Conservation (phyloP, 2,888 invertebrate genomes). For the Lacanobia oleracea region DNA sequence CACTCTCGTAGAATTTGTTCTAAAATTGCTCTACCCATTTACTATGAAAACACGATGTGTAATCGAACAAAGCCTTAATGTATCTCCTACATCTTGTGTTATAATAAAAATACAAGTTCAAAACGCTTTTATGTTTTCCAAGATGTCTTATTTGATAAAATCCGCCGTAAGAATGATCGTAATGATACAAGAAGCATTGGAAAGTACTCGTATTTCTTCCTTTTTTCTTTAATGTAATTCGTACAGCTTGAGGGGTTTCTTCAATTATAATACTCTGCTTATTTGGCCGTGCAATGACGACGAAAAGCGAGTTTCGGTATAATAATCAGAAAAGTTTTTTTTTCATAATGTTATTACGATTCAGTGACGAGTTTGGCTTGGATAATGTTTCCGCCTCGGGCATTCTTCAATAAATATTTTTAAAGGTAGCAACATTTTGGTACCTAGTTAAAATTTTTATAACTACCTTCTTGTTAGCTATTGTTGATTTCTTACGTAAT, state of each 20-base stretch:
- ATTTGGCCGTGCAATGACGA: constrained; percentile 45
- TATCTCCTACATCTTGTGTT: not conserved
- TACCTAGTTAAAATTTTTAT: constrained; percentile 7
- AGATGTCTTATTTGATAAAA: constrained; percentile 35
- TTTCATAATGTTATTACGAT: constrained; percentile 19
- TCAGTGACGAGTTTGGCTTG: constrained; percentile 31
- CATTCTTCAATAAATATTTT: constrained; percentile 22
- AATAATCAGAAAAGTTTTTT: constrained; percentile 36
- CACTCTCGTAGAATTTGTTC: too few species aligned
- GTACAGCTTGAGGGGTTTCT: constrained; percentile 52
- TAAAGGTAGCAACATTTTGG: not conserved
- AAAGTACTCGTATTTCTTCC: constrained; percentile 30
- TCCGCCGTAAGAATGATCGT: constrained; percentile 24
- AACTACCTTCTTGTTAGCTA: not conserved
- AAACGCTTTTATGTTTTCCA: constrained; percentile 10
- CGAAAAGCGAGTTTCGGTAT: constrained; percentile 13
- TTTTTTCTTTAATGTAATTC: constrained; percentile 44
- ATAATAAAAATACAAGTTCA: not conserved
- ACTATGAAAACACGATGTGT: not conserved
- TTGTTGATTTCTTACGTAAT: not conserved
- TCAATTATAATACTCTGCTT: constrained; percentile 51
- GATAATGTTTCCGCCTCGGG: constrained; percentile 10
- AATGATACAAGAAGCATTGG: constrained; percentile 44
- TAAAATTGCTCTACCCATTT: too few species aligned
- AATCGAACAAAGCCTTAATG: not conserved